Conservation (phyloP, 2,113 vertebrate genomes). For the Nothoprocta perdicaria region DNA sequence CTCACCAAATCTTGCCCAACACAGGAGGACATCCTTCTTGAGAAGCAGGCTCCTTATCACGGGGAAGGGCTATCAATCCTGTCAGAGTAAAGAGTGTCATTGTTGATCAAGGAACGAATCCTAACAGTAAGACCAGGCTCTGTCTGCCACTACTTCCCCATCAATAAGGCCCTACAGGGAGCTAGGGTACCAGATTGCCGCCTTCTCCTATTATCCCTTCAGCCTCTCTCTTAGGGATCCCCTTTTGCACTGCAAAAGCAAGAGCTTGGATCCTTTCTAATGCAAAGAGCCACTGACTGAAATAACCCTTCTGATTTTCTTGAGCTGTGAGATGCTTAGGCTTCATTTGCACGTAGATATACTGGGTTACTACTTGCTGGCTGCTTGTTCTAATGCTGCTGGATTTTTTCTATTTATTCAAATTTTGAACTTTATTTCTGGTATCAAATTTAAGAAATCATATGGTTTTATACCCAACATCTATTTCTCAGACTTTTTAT, state of each 20-base stretch:
- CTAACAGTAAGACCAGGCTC: background rate
- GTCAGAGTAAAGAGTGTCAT: background rate
- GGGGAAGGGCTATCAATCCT: background rate
- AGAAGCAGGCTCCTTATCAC: background rate
- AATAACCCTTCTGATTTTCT: background rate
- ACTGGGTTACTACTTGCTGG: background rate
- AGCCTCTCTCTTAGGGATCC: background rate
- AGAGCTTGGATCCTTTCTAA: background rate
- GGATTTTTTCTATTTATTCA: background rate
- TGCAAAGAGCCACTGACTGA: background rate
- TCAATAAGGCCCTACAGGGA: background rate
- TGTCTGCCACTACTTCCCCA: background rate
- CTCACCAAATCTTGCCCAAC: background rate
- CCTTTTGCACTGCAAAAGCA: background rate
- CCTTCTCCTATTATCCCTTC: background rate
- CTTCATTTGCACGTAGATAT: background rate
- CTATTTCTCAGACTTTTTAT: background rate
- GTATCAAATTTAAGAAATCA: background rate
- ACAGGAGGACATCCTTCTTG: background rate
- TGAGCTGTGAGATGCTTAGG: background rate
- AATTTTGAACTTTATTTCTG: background rate
- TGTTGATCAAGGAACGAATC: background rate
- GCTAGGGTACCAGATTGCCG: background rate
- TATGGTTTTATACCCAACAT: background rate
- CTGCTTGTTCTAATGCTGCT: background rate